Conservation (phyloP, 2,888 invertebrate species). For the Bombyx huttoni region DNA sequence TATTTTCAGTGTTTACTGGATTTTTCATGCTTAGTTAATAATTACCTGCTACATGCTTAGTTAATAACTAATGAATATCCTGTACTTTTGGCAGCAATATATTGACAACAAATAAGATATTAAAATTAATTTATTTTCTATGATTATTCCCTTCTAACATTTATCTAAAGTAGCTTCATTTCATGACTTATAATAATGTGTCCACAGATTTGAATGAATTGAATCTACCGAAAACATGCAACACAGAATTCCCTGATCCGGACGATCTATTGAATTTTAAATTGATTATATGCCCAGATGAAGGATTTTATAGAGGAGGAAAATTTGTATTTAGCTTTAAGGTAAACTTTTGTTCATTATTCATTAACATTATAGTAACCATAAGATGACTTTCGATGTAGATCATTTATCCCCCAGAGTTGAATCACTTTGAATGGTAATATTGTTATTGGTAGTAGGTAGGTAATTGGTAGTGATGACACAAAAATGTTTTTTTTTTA, state of each 20-base stretch:
- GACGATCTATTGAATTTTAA: conserved; percentile 97
- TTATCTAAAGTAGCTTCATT: neutral
- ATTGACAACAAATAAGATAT: no score
- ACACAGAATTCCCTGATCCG: conserved; percentile 95
- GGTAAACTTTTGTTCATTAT: conserved; percentile 31
- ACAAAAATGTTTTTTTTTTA: no score
- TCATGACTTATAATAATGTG: neutral
- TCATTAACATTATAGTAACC: no score
- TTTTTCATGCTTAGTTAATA: neutral
- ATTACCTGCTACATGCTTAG: no score
- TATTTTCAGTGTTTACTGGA: neutral
- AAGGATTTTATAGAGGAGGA: conserved; percentile 96
- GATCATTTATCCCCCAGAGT: no score
- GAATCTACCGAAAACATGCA: conserved; percentile 96
- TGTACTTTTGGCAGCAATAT: no score
- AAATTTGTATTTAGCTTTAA: conserved; percentile 97
- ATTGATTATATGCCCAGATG: conserved; percentile 96
- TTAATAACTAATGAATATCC: no score
- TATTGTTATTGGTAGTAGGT: no score
- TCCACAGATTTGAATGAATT: conserved; percentile 93
- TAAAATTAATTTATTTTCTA: no score
- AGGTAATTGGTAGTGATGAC: no score
- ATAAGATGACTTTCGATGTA: no score
- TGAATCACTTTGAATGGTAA: no score
- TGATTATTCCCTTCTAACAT: neutral